phyloP scores from a whole-genome alignment of 2,113 vertebrate species.

The Mobula hypostoma region DNA sequence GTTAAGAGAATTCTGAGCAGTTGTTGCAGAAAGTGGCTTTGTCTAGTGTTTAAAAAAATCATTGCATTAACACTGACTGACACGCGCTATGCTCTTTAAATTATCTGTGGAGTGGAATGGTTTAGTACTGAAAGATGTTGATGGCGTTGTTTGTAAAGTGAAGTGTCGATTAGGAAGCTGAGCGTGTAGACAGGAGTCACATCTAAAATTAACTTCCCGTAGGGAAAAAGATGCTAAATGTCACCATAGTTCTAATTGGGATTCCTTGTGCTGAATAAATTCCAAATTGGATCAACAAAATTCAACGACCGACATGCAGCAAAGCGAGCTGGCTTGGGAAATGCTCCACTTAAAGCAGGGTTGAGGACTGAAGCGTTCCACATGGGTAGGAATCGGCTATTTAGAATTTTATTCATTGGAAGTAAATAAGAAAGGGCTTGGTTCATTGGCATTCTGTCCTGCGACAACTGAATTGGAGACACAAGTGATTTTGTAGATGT shows the following conservation, averaged over 20 bases:
- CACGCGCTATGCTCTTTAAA: neutral
- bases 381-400: neutral
- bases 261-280: neutral
- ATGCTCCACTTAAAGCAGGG: neutral
- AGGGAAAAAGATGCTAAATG: neutral
- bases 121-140: neutral
- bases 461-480: neutral
- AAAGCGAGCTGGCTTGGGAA: neutral
- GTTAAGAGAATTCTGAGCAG: neutral
- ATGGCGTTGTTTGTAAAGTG: neutral
- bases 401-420: neutral
- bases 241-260: neutral
- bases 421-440: neutral
- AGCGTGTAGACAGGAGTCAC: too few species aligned
- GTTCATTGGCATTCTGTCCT: neutral
- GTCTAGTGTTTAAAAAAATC: neutral
- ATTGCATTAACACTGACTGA: neutral
- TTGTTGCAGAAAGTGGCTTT: neutral
- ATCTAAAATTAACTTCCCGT: neutral
- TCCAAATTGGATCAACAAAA: neutral
- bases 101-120: neutral
- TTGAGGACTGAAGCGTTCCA: neutral
- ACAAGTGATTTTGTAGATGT: too few species aligned
- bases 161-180: neutral
- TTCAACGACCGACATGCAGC: neutral